phyloP scores from a whole-genome alignment of 1,140 invertebrate genomes.

The Tetramorium alpestre region DNA sequence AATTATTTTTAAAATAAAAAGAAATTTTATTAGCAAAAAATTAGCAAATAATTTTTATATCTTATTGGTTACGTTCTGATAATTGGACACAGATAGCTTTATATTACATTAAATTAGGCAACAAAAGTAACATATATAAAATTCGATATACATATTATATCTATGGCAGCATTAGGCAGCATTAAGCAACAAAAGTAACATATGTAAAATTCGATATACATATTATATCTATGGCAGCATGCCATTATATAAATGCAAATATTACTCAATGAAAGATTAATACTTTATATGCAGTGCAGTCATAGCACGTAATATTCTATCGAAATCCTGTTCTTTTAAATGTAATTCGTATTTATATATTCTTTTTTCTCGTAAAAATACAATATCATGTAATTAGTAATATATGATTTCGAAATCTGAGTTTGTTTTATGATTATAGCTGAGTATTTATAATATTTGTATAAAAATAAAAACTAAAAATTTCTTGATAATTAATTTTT shows the following conservation, averaged over 20 bases:
- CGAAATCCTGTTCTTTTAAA: neutral
- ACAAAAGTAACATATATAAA: neutral
- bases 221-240: neutral
- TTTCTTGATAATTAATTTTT: neutral
- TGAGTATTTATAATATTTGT: neutral
- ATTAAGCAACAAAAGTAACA: neutral
- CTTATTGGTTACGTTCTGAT: too few species aligned
- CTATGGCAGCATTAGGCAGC: too few species aligned
- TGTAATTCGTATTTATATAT: neutral
- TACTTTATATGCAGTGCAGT: neutral
- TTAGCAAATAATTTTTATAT: too few species aligned
- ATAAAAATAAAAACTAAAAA: neutral
- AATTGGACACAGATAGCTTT: too few species aligned
- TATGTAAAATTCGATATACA: too few species aligned
- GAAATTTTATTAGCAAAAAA: too few species aligned
- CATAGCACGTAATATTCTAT: neutral
- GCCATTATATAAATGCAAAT: neutral
- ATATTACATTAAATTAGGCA: neutral
- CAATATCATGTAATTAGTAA: neutral
- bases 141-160: neutral
- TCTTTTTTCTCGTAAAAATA: neutral
- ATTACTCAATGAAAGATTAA: neutral
- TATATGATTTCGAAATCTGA: neutral
- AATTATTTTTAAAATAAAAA: too few species aligned
- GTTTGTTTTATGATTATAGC: neutral